Evolutionary conservation across 2,888 invertebrate genomes (phyloP).

Genomic region (Timandra comae): DNA sequence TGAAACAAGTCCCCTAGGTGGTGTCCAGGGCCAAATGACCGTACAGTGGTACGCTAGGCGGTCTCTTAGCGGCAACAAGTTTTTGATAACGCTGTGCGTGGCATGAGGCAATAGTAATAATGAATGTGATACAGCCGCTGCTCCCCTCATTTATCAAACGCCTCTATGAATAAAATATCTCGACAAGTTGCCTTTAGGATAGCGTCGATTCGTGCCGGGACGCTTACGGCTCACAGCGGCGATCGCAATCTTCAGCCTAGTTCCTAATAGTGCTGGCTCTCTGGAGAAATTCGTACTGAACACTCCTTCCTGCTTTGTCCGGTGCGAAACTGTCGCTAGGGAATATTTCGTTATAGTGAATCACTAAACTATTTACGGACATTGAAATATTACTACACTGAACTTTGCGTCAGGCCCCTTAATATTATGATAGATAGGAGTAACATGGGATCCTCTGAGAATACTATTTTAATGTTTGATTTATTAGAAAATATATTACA

Average conservation of each 20-base stretch:
- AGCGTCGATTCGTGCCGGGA: slow-evolving; percentile 58
- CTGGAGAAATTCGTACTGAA: slow-evolving; percentile 51
- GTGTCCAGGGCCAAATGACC: slow-evolving; percentile 38
- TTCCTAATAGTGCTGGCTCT: slow-evolving; percentile 51
- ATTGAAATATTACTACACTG: slow-evolving; percentile 22
- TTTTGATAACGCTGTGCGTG: slow-evolving; percentile 68
- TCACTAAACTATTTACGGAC: slow-evolving; percentile 25
- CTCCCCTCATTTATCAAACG: slow-evolving; percentile 67
- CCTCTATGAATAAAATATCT: slow-evolving; percentile 72
- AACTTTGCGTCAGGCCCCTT: slow-evolving; percentile 23
- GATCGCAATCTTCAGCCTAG: slow-evolving; percentile 55
- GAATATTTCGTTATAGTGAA: slow-evolving; percentile 29
- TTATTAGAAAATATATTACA: too few relatives aligned
- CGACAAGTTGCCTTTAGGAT: slow-evolving; percentile 58
- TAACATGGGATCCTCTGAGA: slow-evolving; percentile 3
- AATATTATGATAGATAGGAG: slow-evolving; percentile 22
- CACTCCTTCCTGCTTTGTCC: slow-evolving; percentile 41
- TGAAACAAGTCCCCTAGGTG: slow-evolving; percentile 55
- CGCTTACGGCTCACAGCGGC: slow-evolving; percentile 50
- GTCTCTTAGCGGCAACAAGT: slow-evolving; percentile 61
- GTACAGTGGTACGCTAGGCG: slow-evolving; percentile 45
- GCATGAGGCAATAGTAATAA: slow-evolving; percentile 62
- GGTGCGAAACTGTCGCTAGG: slow-evolving; percentile 36
- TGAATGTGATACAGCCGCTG: slow-evolving; percentile 67
- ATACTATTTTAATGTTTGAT: too few relatives aligned